Conservation (phyloP, 2,797 vertebrate genomes). For the Oceanodroma leucorhoa region DNA sequence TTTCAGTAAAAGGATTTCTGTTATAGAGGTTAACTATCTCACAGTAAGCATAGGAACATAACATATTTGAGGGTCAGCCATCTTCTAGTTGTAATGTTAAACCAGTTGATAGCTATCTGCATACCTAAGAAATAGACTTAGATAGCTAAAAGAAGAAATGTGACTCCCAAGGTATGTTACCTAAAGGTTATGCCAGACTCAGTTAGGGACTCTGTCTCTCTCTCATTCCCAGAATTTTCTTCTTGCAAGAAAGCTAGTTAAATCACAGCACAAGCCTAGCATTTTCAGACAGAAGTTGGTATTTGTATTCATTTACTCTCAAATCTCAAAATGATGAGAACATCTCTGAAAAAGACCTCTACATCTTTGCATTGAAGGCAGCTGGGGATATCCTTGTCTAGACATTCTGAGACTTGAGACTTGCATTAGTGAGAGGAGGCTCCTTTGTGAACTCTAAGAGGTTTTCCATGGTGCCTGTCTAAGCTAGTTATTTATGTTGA, state of each 20-base stretch:
- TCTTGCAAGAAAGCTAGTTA: neutral
- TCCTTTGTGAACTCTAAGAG: neutral
- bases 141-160: neutral
- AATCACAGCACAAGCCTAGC: neutral
- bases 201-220: neutral
- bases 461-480: neutral
- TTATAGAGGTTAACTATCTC: neutral
- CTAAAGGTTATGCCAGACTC: neutral
- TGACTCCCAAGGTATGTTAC: neutral
- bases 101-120: neutral
- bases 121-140: neutral
- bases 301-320: neutral
- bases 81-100: neutral
- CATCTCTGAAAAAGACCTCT: neutral
- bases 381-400: neutral
- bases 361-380: neutral
- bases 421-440: neutral
- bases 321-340: neutral
- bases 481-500: neutral
- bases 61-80: neutral
- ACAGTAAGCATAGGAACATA: neutral
- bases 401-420: neutral
- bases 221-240: neutral
- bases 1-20: neutral
- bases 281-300: neutral